Base-by-base conservation (phyloP, 2,888 invertebrate genomes). In the Melieria omissa region DNA sequence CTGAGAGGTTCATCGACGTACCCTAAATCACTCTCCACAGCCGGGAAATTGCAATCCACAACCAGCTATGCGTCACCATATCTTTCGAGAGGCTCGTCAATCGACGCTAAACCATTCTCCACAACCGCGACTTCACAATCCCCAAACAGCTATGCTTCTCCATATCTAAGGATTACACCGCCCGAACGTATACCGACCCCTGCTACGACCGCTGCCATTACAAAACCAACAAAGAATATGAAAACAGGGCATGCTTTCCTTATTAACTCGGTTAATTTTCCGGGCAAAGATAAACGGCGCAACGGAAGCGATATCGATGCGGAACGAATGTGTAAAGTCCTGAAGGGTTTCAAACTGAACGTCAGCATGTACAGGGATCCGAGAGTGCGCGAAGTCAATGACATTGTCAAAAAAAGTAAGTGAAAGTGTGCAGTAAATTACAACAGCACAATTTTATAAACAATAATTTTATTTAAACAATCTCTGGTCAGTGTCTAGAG, bases 161-260 rank as follows among this genome's bases (percentile, higher is more conserved):
- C 67, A 41, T 63, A 67, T 46, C 14, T 29, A 41, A 9, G 41
- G 12, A 6, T 12, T 4, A 5, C 49, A 44, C 58, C 14, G 14
- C 60, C 10, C 47, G n/a, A 0, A 5, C 45, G 45, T 54, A 54
- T 44, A 29, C 12, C 5, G 61, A 62, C 44, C 45, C 52, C 49
- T 41, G 29, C 29, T 14, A 16, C 63, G 46, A 58, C 45, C 41
- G 47, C 66, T n/a, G 42, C 9, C 5, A 54, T 41, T 14, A 10
- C 65, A 0, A 55, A 44, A 5, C n/a, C 66, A 7, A 58, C 49
- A 12, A 68, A 58, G 4, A 70, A 45, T 44, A 14, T 80, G 1
- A 81, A 82, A 52, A 82, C 87, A 3, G 87, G 86, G 1, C 76
- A 80, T 41, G 83, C 81, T 4, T 80, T 83, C 16, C 83, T 86